Evolutionary conservation across 2,797 vertebrate genomes (phyloP).

Genomic region (Neoniphon sammara): DNA sequence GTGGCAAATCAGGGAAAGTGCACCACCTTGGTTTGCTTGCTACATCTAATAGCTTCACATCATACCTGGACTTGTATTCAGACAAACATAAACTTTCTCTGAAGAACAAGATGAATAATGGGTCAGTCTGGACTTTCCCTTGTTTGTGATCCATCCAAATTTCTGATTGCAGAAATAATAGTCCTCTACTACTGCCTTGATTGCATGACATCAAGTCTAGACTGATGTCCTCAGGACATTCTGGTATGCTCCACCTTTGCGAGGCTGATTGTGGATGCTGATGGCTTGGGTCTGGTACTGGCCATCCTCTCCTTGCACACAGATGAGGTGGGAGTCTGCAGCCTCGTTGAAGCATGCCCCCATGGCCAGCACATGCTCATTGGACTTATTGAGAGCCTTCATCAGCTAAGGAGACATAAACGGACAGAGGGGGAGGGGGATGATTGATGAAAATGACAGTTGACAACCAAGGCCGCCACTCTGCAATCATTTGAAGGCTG

Average conservation of each 20-base stretch:
- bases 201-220: background rate
- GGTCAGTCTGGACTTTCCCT: background rate
- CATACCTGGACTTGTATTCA: background rate
- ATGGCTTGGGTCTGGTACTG: constrained; percentile 99
- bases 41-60: background rate
- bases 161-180: background rate
- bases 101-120: background rate
- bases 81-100: background rate
- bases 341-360: constrained; percentile 96
- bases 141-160: background rate
- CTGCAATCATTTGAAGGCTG: background rate
- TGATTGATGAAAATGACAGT: background rate
- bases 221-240: background rate
- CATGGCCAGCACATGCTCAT: constrained; percentile 95
- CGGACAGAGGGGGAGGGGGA: background rate
- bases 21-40: background rate
- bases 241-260: constrained; percentile 86
- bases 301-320: constrained; percentile 95
- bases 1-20: constrained; percentile 36
- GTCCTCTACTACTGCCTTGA: background rate
- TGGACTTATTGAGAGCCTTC: constrained; percentile 98
- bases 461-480: background rate
- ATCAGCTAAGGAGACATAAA: constrained; percentile 85
- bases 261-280: constrained; percentile 97
- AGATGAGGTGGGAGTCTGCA: constrained; percentile 97